Base-by-base conservation (phyloP, 2,797 vertebrate genomes). In the Muscicapa striata region DNA sequence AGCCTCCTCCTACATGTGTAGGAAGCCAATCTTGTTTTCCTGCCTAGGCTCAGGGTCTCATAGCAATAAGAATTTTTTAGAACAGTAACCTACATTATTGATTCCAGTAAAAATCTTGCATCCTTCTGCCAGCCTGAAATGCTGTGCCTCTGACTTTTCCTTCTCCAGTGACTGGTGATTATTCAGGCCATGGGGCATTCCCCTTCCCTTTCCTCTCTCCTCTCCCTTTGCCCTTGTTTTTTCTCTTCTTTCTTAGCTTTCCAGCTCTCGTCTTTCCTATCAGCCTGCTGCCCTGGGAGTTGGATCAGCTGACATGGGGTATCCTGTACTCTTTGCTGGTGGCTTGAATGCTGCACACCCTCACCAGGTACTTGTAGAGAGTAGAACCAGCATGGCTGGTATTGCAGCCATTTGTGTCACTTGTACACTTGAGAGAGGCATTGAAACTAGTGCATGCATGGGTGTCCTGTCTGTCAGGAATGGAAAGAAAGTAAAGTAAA, bases 211-310 rank as follows among this genome's bases (percentile, higher is more conserved):
- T 93, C 97, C 93, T 91, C 70, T 94, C 74, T 82, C 89, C 93
- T 95, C 55, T 92, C 76, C 80, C 95, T 87, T 93, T 89, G 84
- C 86, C 95, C 93, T 97, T 91, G n/a, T 88, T 98, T 97, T 95
- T 97, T 97, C 96, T 98, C 95, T 97, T 75, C 96, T 96, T 95
- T 95, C 97, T 97, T 95, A 99, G 99, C 98, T 99, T 95, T 99
- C 98, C 93, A 98, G 98, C 88, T 99, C 99, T 97, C 99, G 98
- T 96, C 97, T 99, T 96, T 99, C 98, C 89, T 99, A 98, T 98
- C 99, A 99, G 97, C 98, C 98, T 94, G 96, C 98, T 69, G 97
- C 97, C 90, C 94, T 98, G 76, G 97, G 97, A 97, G 94, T 97
- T 97, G 98, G 98, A 97, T 98, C 98, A 95, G 96, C 98, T 93